Conservation (phyloP, 2,797 vertebrate genomes). For the Characodon lateralis region DNA sequence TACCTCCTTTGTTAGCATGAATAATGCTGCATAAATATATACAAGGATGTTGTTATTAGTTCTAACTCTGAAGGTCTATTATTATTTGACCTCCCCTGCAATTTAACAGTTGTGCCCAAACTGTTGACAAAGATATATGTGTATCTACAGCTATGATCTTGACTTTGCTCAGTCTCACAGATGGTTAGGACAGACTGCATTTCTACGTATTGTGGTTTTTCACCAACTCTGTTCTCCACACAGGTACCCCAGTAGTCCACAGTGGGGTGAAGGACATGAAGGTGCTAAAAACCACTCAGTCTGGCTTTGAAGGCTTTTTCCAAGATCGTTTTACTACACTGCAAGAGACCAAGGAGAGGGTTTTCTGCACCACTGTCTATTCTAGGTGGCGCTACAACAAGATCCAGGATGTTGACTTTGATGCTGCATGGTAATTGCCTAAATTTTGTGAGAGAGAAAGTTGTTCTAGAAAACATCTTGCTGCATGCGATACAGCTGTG, state of each 20-base stretch:
- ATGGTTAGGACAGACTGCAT: neutral
- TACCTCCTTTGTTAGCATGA: neutral
- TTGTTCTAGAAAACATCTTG: neutral
- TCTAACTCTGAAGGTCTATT: neutral
- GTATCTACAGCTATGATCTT: neutral
- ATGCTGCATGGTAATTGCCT: conserved; percentile 86
- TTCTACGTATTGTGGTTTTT: neutral
- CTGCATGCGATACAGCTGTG: neutral
- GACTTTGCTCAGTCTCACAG: neutral
- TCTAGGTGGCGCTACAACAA: conserved; percentile 89
- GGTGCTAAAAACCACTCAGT: conserved; percentile 94
- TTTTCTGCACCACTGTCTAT: conserved; percentile 90
- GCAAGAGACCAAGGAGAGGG: conserved; percentile 87
- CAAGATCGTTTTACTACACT: conserved; percentile 91
- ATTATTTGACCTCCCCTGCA: neutral
- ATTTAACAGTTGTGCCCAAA: neutral
- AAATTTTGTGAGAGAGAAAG: neutral
- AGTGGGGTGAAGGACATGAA: conserved; percentile 92
- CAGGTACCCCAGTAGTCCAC: conserved; percentile 86
- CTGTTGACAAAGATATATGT: neutral
- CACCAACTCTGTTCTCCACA: neutral
- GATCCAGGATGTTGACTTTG: conserved; percentile 80
- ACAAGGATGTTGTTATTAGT: neutral
- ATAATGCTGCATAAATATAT: neutral
- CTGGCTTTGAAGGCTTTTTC: conserved; percentile 91